Percentiles rank a stretch among this genome's conserved stretches.
phyloP scores from a whole-genome alignment of 2,888 invertebrate genomes.

The Oxyteleia sp. region DNA sequence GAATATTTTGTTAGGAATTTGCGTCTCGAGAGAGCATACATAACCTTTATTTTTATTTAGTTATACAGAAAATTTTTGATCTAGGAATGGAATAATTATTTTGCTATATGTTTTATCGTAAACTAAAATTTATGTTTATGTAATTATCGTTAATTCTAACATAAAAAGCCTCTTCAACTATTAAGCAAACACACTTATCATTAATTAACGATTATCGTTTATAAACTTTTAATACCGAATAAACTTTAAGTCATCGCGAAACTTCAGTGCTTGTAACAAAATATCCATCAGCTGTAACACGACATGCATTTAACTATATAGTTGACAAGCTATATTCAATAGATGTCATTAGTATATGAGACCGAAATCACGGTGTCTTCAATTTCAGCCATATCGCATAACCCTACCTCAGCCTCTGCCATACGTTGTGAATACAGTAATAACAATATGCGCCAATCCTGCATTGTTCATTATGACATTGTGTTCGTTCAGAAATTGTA shows the following conservation, averaged over 20 bases:
- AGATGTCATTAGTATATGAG: constrained; percentile 36
- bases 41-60: too few relatives aligned
- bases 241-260: constrained; percentile 14
- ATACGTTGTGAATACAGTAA: constrained; percentile 44
- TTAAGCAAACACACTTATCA: too few relatives aligned
- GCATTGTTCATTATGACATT: constrained; percentile 60
- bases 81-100: too few relatives aligned
- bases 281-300: constrained; percentile 29
- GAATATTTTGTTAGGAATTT: too few relatives aligned
- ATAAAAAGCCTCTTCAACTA: too few relatives aligned
- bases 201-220: constrained; percentile 33
- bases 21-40: too few relatives aligned
- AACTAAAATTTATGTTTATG: too few relatives aligned
- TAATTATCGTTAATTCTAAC: too few relatives aligned
- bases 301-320: constrained; percentile 28
- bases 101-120: too few relatives aligned
- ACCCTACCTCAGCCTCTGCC: constrained; percentile 19
- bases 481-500: constrained; percentile 47
- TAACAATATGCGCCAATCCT: constrained; percentile 59
- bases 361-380: constrained; percentile 44
- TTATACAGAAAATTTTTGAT: too few relatives aligned
- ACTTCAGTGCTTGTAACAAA: constrained; percentile 12
- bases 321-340: constrained; percentile 42
- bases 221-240: constrained; percentile 31
- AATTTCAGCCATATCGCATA: constrained; percentile 43